Conservation (phyloP, 2,113 vertebrate genomes). For the Notothenia coriiceps region DNA sequence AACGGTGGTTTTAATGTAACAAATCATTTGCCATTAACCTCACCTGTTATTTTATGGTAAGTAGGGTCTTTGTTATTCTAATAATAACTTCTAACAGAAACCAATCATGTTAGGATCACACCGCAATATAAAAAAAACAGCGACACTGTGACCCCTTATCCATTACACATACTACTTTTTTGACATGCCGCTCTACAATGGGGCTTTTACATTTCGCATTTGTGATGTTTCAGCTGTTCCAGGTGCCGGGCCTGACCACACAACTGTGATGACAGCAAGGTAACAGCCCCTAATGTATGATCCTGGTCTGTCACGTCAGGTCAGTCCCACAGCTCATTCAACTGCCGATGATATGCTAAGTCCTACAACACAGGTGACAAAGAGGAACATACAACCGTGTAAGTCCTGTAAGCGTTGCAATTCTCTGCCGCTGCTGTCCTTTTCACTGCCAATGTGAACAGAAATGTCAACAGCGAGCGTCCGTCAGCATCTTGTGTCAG, state of each 20-base stretch:
- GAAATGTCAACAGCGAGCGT: conserved; percentile 80
- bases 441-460: conserved; percentile 79
- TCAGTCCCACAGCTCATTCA: conserved; percentile 66
- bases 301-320: conserved; percentile 58
- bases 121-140: conserved; percentile 40
- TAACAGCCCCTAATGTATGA: conserved; percentile 53
- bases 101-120: conserved; percentile 71
- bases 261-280: conserved; percentile 46
- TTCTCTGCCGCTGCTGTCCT: conserved; percentile 57
- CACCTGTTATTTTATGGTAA: conserved; percentile 80
- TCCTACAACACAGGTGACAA: conserved; percentile 57
- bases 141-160: conserved; percentile 67
- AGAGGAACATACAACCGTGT: conserved; percentile 49
- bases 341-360: conserved; percentile 62
- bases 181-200: conserved; percentile 55
- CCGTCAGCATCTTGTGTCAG: conserved; percentile 72
- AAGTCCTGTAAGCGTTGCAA: conserved; percentile 56
- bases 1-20: conserved; percentile 81
- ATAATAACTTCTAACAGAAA: conserved; percentile 73
- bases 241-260: conserved; percentile 60
- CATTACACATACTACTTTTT: conserved; percentile 74
- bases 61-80: conserved; percentile 73
- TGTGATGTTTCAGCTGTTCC: conserved; percentile 76
- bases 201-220: conserved; percentile 74
- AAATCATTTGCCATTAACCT: conserved; percentile 83